Conservation (phyloP, 2,113 vertebrate genomes). For the Pyrgilauda ruficollis region DNA sequence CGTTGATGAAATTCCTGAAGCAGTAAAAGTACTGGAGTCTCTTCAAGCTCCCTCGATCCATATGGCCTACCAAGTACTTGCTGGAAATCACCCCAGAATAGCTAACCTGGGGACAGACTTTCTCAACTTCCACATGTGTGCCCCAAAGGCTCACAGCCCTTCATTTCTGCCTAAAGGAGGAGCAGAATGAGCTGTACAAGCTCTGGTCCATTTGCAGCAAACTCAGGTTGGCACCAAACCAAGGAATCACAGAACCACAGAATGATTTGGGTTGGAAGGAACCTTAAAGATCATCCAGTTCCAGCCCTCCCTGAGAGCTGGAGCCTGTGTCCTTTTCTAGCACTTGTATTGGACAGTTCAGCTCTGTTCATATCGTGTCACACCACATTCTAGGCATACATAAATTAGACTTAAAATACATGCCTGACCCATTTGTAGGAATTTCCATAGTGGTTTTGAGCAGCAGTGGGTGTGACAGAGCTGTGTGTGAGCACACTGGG, state of each 20-base stretch:
- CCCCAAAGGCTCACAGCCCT: neutral
- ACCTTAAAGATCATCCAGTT: neutral
- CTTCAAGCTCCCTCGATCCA: neutral
- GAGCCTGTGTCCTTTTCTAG: neutral
- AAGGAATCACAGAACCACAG: neutral
- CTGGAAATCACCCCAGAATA: constrained; percentile 15
- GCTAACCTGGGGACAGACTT: neutral
- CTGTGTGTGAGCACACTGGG: neutral
- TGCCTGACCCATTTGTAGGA: neutral
- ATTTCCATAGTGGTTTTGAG: neutral
- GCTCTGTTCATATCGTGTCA: neutral
- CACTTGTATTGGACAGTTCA: neutral
- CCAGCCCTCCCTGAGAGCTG: neutral
- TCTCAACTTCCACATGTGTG: neutral
- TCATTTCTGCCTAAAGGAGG: neutral
- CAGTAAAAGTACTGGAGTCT: neutral
- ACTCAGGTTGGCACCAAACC: neutral
- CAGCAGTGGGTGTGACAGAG: neutral
- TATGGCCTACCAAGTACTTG: neutral
- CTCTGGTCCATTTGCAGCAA: neutral
- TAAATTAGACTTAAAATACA: neutral
- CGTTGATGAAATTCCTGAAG: constrained; percentile 22
- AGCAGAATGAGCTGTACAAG: neutral
- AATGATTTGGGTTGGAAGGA: neutral
- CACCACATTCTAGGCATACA: fast-evolving